Evolutionary conservation across 2,888 invertebrate species (phyloP), one percentile per base, ranked within the genome.

Genomic region (Troglohyphantes excavatus): DNA sequence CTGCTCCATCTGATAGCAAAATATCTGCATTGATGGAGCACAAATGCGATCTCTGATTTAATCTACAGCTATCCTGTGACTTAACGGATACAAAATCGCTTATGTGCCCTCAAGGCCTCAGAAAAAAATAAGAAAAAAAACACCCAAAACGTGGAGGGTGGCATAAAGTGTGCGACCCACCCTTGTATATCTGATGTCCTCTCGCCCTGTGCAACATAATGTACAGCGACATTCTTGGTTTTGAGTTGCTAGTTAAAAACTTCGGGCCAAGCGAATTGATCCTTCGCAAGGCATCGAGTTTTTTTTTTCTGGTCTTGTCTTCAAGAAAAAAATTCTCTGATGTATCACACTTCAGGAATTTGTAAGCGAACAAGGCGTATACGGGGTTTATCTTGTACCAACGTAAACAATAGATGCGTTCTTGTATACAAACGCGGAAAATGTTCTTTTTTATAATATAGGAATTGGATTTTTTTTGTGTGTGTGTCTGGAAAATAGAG

Each of bases 231-330:
- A 63, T 72, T 27, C 27, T 26, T 5, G 43, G 46, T 72, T 27
- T 81, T 29, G 59, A 39, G 33, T 81, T 39, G 21, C 81, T 17
- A 33, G 21, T 33, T 81, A 43, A 46, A 81, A 68, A 81, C 72
- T 78, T 33, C 13, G 2, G 17, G 0, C n/a, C 13, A 53, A 53
- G n/a, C n/a, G 53, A 53, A 17, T 13, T 53, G n/a, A 53, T 53
- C 53, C 53, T 53, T 5, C 17, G 17, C 53, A 1, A 53, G 5
- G 13, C 13, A 53, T 17, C 53, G 6, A 53, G n/a, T 53, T 53
- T n/a, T 17, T n/a, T 53, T 53, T 53, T 39, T 7, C 7, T 0
- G 13, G 0, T 39, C 1, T 39, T 39, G 39, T 39, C 39, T 3
- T 39, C 39, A 39, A 53, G n/a, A 53, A 53, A 53, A 7, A 53